These are phyloP conservation scores for Electrophaes corylata DNA, from an alignment of 2,888 invertebrate genomes.

Conservation along the genomic window DNA sequence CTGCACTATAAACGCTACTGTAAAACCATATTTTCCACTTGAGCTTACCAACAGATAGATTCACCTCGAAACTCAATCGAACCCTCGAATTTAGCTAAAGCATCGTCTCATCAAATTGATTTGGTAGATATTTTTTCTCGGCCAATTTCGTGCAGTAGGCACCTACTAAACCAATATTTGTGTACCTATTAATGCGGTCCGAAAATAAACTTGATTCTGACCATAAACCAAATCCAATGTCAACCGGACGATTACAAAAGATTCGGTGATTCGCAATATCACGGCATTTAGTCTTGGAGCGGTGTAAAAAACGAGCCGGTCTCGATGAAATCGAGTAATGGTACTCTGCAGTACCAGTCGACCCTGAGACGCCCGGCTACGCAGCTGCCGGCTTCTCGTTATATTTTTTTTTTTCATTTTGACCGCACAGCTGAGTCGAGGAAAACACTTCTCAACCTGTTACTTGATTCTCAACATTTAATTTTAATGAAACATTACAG, in stretches of 20 bases:
- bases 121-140: slow-evolving; percentile 14
- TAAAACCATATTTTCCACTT: slow-evolving; percentile 23
- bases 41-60: slow-evolving; percentile 11
- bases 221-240: slow-evolving; percentile 55
- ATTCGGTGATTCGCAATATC: slow-evolving; percentile 57
- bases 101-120: slow-evolving; percentile 12
- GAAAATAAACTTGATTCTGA: slow-evolving; percentile 24
- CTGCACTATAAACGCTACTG: slow-evolving; percentile 53
- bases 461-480: slow-evolving; percentile 41
- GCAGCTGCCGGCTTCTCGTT: slow-evolving; percentile 64
- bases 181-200: slow-evolving; percentile 4
- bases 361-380: slow-evolving; percentile 72
- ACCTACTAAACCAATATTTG: slow-evolving; percentile 31
- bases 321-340: slow-evolving; percentile 61
- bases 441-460: slow-evolving; percentile 43
- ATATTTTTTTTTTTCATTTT: slow-evolving; percentile 52
- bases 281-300: slow-evolving; percentile 62
- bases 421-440: slow-evolving; percentile 49
- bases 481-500: slow-evolving; percentile 40
- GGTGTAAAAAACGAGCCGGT: slow-evolving; percentile 64
- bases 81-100: slow-evolving; percentile 11
- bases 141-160: slow-evolving; percentile 23
- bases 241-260: slow-evolving; percentile 52
- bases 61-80: slow-evolving; percentile 16
- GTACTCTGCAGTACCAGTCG: slow-evolving; percentile 65